A percentile compares a stretch with the other conserved stretches of the same genome.
Conservation (phyloP, 2,113 vertebrate genomes). For the Delphinus delphis region DNA sequence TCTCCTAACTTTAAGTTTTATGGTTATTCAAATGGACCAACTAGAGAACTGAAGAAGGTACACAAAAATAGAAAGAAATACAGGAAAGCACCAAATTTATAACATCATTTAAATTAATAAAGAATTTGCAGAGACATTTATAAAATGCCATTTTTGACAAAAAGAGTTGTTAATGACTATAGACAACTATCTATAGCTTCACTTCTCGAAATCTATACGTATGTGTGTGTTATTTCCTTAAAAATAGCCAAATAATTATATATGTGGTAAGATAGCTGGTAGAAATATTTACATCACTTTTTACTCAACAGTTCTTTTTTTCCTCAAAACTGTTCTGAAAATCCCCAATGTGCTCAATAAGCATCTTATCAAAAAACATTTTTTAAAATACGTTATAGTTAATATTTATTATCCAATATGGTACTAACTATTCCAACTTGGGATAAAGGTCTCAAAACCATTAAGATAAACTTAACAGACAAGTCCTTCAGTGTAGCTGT, state of each 20-base stretch:
- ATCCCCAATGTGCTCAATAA: neutral
- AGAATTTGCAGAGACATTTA: neutral
- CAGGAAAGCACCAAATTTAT: neutral
- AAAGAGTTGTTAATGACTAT: neutral
- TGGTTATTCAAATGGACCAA: neutral
- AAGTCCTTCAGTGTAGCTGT: neutral
- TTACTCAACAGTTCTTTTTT: neutral
- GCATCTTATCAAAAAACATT: neutral
- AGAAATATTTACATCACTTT: neutral
- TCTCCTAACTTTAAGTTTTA: neutral
- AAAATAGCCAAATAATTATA: neutral
- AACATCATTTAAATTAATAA: neutral
- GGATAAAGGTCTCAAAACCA: neutral
- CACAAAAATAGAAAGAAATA: neutral
- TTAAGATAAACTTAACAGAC: neutral
- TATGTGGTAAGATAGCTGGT: neutral
- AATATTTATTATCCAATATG: neutral
- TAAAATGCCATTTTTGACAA: neutral
- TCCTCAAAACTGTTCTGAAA: constrained; percentile 13
- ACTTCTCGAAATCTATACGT: neutral
- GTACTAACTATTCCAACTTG: neutral
- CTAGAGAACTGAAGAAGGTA: neutral
- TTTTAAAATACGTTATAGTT: neutral
- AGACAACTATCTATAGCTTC: neutral
- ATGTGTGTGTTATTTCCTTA: neutral